Evolutionary conservation across 2,797 vertebrate species (phyloP), one percentile per base, ranked within the genome.

Genomic region (Threskiornis aethiopicus): DNA sequence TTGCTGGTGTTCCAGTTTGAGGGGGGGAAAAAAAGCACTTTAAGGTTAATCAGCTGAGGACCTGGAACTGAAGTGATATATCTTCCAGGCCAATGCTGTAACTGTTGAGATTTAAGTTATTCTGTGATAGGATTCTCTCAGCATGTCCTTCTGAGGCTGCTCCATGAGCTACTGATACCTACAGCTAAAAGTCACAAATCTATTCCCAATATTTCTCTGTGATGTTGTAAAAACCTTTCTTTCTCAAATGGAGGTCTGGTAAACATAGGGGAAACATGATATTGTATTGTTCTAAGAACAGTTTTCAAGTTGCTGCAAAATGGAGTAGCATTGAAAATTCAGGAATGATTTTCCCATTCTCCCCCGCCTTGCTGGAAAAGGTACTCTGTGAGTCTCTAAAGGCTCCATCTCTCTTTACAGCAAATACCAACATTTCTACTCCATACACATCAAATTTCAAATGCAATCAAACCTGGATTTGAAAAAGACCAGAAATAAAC

Each of bases 201-300:
- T 57, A 13, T 31, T 75, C 22, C 5, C 10, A 42, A 0, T n/a
- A 29, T 61, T 89, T 49, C 17, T 37, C 58, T 37, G 6, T 31
- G 17, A 14, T 58, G 4, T 20, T 90, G 20, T 16, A 86, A 57
- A 3, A 65, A 13, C 3, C 3, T 57, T 93, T 73, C 17, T 59
- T 79, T 86, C n/a, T 84, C 37, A 82, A 61, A 29, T 6, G 21
- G 7, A 46, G 5, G 4, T 28, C 33, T 41, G 8, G 26, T 29
- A 62, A 82, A 51, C 10, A 13, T 7, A 55, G 6, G 7, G 19
- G 7, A 66, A 70, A 33, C 0, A 1, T 24, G 4, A 17, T 33
- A 61, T 24, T 1, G 0, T 39, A 21, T 19, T 65, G 5, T 28
- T 91, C 31, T 69, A 46, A 58, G 49, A 82, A 31, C 7, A 80